Percentiles rank a stretch among this genome's conserved stretches.
These are phyloP conservation scores for Loriculus beryllinus DNA, from an alignment of 2,797 vertebrate species.

Conservation along the genomic window DNA sequence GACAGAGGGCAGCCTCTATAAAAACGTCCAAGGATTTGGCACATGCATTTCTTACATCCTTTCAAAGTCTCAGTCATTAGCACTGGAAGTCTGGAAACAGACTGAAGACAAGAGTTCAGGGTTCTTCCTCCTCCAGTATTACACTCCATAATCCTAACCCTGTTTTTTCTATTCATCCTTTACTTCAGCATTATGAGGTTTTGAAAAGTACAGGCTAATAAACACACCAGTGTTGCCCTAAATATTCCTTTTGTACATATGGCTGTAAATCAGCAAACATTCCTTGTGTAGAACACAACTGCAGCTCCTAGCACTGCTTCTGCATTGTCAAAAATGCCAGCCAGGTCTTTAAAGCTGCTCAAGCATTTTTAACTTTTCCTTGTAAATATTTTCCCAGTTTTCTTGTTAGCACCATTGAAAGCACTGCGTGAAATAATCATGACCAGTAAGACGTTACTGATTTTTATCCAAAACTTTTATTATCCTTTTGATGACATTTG, in stretches of 20 bases:
- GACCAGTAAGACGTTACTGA: neutral
- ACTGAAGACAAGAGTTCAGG: neutral
- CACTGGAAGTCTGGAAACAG: neutral
- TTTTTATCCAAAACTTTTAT: neutral
- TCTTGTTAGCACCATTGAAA: neutral
- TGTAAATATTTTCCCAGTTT: neutral
- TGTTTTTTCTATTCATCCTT: rapidly evolving
- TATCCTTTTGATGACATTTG: neutral
- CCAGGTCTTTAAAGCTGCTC: neutral
- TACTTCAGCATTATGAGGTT: neutral
- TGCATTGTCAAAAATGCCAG: neutral
- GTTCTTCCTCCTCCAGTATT: neutral
- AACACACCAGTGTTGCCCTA: neutral
- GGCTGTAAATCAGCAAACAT: neutral
- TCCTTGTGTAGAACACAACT: neutral
- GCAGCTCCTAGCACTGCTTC: neutral
- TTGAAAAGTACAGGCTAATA: neutral
- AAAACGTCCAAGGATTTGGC: neutral
- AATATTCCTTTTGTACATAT: neutral
- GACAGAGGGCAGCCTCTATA: neutral
- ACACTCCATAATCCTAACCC: neutral
- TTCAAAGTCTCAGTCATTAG: neutral
- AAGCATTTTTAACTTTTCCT: neutral
- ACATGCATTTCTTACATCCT: neutral
- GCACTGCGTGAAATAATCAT: neutral